phyloP scores from a whole-genome alignment of 2,113 vertebrate species.

The Pteronura brasiliensis region DNA sequence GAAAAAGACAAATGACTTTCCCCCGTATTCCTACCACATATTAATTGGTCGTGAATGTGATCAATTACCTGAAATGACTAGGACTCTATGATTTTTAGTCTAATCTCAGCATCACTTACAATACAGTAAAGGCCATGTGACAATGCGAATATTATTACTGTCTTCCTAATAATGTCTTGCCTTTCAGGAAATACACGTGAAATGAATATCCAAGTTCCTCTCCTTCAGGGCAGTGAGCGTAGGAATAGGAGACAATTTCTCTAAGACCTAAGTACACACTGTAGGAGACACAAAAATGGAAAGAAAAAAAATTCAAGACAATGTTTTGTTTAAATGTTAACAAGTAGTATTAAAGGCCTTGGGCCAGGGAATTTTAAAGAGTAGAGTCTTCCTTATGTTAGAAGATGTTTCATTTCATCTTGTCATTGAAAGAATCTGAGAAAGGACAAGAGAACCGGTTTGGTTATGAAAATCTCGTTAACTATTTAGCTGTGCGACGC shows the following conservation, averaged over 20 bases:
- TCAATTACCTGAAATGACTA: not conserved
- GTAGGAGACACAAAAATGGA: not conserved
- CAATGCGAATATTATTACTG: not conserved
- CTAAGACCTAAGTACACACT: not conserved
- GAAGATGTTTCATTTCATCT: conserved; percentile 37
- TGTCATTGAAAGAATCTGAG: conserved; percentile 40
- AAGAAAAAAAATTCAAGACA: not conserved
- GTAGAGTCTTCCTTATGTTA: not conserved
- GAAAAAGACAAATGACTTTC: not conserved
- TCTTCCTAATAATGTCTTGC: conserved; percentile 15
- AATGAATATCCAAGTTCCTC: not conserved
- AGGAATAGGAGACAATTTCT: not conserved
- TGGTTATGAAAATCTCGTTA: conserved; percentile 42
- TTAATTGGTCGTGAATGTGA: not conserved
- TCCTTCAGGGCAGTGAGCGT: not conserved
- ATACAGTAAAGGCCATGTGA: not conserved
- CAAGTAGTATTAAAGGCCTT: not conserved
- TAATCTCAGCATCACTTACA: not conserved
- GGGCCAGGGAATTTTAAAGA: not conserved
- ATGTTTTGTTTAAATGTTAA: conserved; percentile 23
- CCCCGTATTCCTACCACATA: not conserved
- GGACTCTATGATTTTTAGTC: not conserved
- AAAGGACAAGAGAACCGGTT: conserved; percentile 35
- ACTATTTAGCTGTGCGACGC: not conserved
- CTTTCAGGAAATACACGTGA: not conserved